Evolutionary conservation across 2,888 invertebrate genomes (phyloP), one percentile per base, ranked within the genome.

Genomic region (Hetaerina titia): DNA sequence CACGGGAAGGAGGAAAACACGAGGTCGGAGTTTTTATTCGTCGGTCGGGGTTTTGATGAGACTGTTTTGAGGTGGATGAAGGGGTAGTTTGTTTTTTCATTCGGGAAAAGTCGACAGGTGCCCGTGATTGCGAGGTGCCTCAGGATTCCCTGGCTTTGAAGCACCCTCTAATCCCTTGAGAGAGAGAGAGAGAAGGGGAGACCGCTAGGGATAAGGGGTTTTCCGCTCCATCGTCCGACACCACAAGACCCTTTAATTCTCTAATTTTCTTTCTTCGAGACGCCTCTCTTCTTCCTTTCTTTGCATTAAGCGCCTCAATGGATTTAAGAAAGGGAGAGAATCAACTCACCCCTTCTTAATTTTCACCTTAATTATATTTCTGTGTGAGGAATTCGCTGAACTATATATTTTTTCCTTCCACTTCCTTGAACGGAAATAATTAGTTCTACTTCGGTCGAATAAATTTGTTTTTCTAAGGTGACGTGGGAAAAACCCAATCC

Each of bases 181-280:
- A 64, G 88, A 8, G 56, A 88, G 22, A 56, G 88, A 45, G 17
- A 15, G 69, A 88, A 56, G n/a, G 88, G 45, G 17, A 15, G 58
- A 89, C 6, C 89, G 57, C 8, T 89, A n/a, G n/a, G 81, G 81
- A n/a, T 81, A 31, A 81, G 81, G 58, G 88, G 89, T 58, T 58
- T 89, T 89, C 89, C 58, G 58, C 89, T 89, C 57, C 89, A 89
- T 89, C 58, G 89, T 89, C 89, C 89, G 81, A 6, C 81, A 58
- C 89, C 89, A 89, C 57, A 89, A 56, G 56, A 56, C 58, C 89
- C 58, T 89, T 58, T 57, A 89, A 92, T 92, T 69, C 56, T 92
- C 69, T 74, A 8, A 64, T 64, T 19, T 92, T 64, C 69, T 45
- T 92, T 63, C 92, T 64, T 92, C 9, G n/a, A 22, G 56, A 45